These are phyloP conservation scores for Taphrorychus bicolor DNA, from an alignment of 2,888 invertebrate species.

Conservation along the genomic window DNA sequence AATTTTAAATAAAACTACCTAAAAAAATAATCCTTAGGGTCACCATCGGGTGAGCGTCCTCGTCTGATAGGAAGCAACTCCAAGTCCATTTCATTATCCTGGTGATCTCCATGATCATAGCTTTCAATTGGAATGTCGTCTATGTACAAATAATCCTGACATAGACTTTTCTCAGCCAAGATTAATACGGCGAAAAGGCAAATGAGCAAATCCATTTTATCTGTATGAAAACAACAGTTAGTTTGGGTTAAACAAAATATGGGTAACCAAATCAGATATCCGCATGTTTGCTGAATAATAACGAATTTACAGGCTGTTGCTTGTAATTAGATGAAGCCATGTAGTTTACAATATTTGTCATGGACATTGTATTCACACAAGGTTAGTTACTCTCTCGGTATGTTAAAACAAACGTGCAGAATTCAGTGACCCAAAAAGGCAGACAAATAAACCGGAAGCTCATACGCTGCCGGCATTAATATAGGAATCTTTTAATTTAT, in stretches of 20 bases:
- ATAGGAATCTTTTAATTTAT: background rate
- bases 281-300: slow-evolving; percentile 8
- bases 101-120: slow-evolving; percentile 43
- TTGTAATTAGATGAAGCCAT: slow-evolving; percentile 11
- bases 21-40: slow-evolving; percentile 45
- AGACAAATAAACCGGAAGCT: slow-evolving; percentile 23
- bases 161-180: slow-evolving; percentile 2
- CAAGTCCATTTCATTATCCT: slow-evolving; percentile 47
- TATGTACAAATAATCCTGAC: slow-evolving; percentile 41
- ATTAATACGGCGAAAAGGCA: background rate
- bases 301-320: slow-evolving; percentile 20
- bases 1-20: slow-evolving; percentile 32
- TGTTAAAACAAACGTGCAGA: slow-evolving; percentile 19
- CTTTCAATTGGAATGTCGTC: slow-evolving; percentile 48
- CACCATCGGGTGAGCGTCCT: slow-evolving; percentile 39
- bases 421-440: slow-evolving; percentile 26
- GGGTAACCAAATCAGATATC: background rate
- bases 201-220: background rate
- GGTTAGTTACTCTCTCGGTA: slow-evolving; percentile 18
- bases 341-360: slow-evolving; percentile 20
- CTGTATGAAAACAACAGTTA: background rate
- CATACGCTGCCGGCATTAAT: background rate
- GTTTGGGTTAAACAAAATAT: background rate
- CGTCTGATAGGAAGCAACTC: slow-evolving; percentile 46
- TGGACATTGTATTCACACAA: slow-evolving; percentile 20